Conservation (phyloP, 2,113 vertebrate genomes). For the Marmota monax region DNA sequence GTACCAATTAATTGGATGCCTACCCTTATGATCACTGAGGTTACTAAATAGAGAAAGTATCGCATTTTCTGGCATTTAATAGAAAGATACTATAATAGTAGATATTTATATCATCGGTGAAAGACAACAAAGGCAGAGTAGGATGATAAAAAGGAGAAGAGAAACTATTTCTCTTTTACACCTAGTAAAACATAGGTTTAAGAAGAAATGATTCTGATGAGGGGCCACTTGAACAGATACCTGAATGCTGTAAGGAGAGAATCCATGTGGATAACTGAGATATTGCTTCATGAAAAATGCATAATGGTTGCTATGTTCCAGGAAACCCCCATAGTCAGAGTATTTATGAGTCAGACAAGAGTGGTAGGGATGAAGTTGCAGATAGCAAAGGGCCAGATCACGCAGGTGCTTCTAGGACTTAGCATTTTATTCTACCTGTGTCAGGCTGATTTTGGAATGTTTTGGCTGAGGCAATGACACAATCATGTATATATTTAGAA, state of each 20-base stretch:
- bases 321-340: neutral
- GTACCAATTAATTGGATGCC: neutral
- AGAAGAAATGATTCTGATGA: neutral
- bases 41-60: neutral
- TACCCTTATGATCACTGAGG: neutral
- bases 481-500: neutral
- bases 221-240: neutral
- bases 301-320: neutral
- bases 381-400: neutral
- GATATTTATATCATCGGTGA: neutral
- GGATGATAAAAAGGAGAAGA: neutral
- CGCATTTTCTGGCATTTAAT: neutral
- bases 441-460: neutral
- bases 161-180: neutral
- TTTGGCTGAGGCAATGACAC: neutral
- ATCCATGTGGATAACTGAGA: neutral
- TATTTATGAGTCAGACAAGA: too few relatives aligned
- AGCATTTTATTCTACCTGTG: neutral
- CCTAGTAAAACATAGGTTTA: too few relatives aligned
- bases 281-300: neutral
- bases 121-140: neutral
- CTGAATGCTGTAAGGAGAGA: neutral
- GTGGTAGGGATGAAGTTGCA: fast-evolving
- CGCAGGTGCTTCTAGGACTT: neutral
- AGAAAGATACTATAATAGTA: neutral